Evolutionary conservation across 2,797 vertebrate genomes (phyloP).

Genomic region (Mus caroli): DNA sequence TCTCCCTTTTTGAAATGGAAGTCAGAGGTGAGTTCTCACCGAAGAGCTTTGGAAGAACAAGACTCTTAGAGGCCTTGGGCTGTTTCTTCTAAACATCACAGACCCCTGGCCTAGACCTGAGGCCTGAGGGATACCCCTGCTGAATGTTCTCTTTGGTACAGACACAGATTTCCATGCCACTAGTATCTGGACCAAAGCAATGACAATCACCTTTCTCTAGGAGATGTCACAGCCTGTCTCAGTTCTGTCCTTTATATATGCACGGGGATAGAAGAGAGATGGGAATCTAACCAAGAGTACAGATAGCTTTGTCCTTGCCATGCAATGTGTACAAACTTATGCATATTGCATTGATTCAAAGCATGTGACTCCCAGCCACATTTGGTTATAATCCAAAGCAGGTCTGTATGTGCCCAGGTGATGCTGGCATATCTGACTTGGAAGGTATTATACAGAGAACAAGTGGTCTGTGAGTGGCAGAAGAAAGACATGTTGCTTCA

Average conservation of each 20-base stretch:
- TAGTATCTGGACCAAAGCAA: slow-evolving; percentile 21
- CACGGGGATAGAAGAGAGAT: neutral
- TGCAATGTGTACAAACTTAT: neutral
- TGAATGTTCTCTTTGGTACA: neutral
- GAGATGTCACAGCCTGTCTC: neutral
- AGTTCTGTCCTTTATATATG: neutral
- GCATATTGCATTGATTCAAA: slow-evolving; percentile 17
- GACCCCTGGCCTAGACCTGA: neutral
- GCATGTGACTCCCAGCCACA: neutral
- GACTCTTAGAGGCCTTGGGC: neutral
- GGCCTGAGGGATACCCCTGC: neutral
- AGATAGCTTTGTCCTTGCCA: slow-evolving; percentile 6
- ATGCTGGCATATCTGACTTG: neutral
- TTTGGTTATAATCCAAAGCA: neutral
- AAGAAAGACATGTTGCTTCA: neutral
- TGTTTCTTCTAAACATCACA: slow-evolving; percentile 55
- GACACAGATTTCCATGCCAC: neutral
- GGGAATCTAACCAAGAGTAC: neutral
- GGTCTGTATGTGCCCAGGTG: neutral
- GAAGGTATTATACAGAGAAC: neutral
- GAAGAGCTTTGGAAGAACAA: slow-evolving; percentile 13
- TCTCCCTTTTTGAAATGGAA: slow-evolving; percentile 67
- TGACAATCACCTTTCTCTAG: neutral
- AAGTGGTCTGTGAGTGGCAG: neutral
- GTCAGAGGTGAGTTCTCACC: slow-evolving; percentile 68